Evolutionary conservation across 2,113 vertebrate genomes (phyloP), one percentile per base, ranked within the genome.

Genomic region (Epinephelus moara): DNA sequence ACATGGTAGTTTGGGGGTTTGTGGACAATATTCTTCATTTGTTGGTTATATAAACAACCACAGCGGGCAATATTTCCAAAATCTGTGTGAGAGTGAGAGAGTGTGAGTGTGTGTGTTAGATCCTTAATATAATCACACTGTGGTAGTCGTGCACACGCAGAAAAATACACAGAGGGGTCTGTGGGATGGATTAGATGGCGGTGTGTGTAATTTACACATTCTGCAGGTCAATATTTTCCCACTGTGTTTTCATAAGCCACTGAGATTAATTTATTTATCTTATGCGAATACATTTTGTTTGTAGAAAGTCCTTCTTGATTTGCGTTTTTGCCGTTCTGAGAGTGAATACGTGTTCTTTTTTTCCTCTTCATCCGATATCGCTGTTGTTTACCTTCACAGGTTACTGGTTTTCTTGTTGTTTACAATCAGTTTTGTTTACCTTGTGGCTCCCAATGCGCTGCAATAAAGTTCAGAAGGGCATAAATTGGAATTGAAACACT

Each of bases 221-320:
- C 84, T 84, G 81, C 81, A 21, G 80, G 71, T 91, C 86, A 85
- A 78, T 88, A 78, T 62, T 82, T 78, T 60, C 12, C 33, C 66
- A 9, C 68, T 85, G 81, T 74, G 27, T 78, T 81, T 86, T 79
- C 57, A 62, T 67, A 78, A 82, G 37, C 70, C 67, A 50, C 74
- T 30, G 52, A 86, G 57, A 83, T 59, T 49, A 19, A 87, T 14
- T 70, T 47, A 83, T 76, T 80, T 68, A 69, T 85, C 68, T 75
- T 40, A 75, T 85, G 74, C 13, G 3, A 85, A 85, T 81, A 45
- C 9, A 56, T 80, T 85, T 75, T 63, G 19, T 85, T 83, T 73
- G 49, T 19, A n/a, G 3, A 1, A 10, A 33, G 15, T 19, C 42
- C 60, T 42, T 30, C 25, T 75, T 33, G 2, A 80, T 66, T 76